Conservation (phyloP, 1,140 invertebrate genomes). For the Pomacea maculata region DNA sequence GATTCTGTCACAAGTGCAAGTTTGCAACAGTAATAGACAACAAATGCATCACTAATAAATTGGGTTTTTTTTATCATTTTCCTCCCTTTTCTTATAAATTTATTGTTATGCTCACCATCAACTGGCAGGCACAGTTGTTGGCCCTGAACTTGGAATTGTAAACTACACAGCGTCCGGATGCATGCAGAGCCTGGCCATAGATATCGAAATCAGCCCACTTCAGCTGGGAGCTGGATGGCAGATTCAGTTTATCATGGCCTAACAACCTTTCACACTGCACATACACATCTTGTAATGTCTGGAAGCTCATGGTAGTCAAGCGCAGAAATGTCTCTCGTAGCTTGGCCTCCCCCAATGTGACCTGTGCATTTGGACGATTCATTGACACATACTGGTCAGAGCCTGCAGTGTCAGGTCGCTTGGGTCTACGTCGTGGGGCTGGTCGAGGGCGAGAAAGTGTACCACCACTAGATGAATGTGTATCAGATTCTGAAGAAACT, state of each 20-base stretch:
- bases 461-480: conserved; percentile 38
- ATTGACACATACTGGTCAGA: conserved; percentile 60
- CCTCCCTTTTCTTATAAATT: conserved; percentile 2
- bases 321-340: conserved; percentile 51
- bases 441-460: conserved; percentile 52
- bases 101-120: conserved; percentile 46
- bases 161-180: conserved; percentile 55
- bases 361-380: conserved; percentile 53
- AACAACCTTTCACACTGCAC: conserved; percentile 53
- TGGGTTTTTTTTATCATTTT: background rate
- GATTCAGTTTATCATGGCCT: conserved; percentile 38
- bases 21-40: background rate
- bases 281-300: conserved; percentile 54
- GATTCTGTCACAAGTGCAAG: no score
- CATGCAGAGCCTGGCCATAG: conserved; percentile 54
- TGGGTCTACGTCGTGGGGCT: conserved; percentile 45
- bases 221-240: conserved; percentile 30
- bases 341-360: conserved; percentile 46
- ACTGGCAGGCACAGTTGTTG: conserved; percentile 48
- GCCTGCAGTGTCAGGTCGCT: conserved; percentile 38
- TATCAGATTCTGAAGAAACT: conserved; percentile 51
- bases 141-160: conserved; percentile 55
- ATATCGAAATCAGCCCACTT: conserved; percentile 60
- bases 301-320: conserved; percentile 50
- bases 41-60: conserved; percentile 1